Base-by-base conservation (phyloP, 2,113 vertebrate genomes). In the Sakesphorus luctuosus region DNA sequence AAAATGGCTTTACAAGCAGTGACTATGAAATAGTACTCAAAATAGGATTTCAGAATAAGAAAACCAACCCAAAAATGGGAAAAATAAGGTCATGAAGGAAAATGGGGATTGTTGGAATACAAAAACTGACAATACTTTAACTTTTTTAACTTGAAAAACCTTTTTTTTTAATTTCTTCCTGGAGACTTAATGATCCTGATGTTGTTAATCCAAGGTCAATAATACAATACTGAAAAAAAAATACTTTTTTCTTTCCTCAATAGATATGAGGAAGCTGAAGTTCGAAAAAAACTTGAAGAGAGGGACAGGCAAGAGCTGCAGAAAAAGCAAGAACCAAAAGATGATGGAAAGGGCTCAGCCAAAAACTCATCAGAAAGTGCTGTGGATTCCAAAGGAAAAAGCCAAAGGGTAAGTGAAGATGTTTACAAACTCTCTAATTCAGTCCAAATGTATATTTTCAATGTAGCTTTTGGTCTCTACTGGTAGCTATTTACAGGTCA, bases 231-330 rank as follows among this genome's bases (percentile, higher is more conserved):
- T 82, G 23, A 28, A 11, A 58, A 58, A 29, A 56, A 56, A 55
- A n/a, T 3, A 21, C 13, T 28, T 36, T 75, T 19, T 44, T 13
- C n/a, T 55, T 31, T 4, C 18, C 29, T 16, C 35, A 88, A 90
- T 66, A 99, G 99, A 98, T 99, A 99, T 21, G 99, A 99, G 93
- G 99, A 99, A 97, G 98, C 98, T 44, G 99, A 99, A 97, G 99
- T 99, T 85, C 97, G 99, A n/a, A 99, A 99, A 95, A 98, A 98
- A 81, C 98, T 99, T 49, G 99, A 99, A 96, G 99, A 99, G 95
- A 99, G 98, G 78, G 99, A 99, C 73, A 98, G 97, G 82, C 97
- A 99, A 89, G 99, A 99, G 85, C 98, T 98, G 74, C 98, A 98
- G 92, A 98, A 89, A 90, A 98, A 98, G 87, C 98, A 98, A 81